phyloP scores from a whole-genome alignment of 2,797 vertebrate species.

The Lutjanus argentimaculatus region DNA sequence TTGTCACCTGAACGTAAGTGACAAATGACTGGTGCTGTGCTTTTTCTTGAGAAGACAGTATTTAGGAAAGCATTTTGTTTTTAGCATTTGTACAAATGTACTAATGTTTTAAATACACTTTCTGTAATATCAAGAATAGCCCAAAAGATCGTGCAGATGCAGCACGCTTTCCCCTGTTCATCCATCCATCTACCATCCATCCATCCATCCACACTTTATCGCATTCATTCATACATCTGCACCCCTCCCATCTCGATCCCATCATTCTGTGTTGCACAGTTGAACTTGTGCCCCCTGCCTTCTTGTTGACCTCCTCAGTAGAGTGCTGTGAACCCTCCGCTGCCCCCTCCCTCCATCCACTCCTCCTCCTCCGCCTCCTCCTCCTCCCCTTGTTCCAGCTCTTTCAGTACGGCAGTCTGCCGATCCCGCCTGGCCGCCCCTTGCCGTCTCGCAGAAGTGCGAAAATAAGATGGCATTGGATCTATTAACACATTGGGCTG shows the following conservation, averaged over 20 bases:
- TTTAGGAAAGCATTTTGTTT: neutral
- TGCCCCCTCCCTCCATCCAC: conserved; percentile 77
- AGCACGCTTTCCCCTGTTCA: neutral
- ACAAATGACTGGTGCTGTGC: neutral
- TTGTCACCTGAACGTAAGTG: neutral
- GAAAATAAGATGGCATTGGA: conserved; percentile 94
- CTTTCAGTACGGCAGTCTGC: conserved; percentile 78
- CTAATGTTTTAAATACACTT: neutral
- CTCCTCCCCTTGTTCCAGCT: conserved; percentile 80
- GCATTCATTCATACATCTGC: conserved; percentile 31
- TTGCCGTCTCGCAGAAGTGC: conserved; percentile 89
- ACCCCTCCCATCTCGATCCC: conserved; percentile 39
- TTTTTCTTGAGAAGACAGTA: no score
- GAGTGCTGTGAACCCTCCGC: conserved; percentile 74
- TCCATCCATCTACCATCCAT: conserved; percentile 31
- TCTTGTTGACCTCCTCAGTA: conserved; percentile 84
- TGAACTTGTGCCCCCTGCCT: conserved; percentile 93
- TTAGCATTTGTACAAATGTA: neutral
- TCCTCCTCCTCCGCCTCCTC: conserved; percentile 44
- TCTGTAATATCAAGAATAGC: neutral
- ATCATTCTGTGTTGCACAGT: conserved; percentile 47
- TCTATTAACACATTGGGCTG: conserved; percentile 92
- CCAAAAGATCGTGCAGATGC: neutral
- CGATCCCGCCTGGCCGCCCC: conserved; percentile 87
- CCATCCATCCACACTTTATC: conserved; percentile 29